A percentile compares a stretch with the other conserved stretches of the same genome.
These are phyloP conservation scores for Helarctos malayanus DNA, from an alignment of 2,797 vertebrate species.

Conservation along the genomic window DNA sequence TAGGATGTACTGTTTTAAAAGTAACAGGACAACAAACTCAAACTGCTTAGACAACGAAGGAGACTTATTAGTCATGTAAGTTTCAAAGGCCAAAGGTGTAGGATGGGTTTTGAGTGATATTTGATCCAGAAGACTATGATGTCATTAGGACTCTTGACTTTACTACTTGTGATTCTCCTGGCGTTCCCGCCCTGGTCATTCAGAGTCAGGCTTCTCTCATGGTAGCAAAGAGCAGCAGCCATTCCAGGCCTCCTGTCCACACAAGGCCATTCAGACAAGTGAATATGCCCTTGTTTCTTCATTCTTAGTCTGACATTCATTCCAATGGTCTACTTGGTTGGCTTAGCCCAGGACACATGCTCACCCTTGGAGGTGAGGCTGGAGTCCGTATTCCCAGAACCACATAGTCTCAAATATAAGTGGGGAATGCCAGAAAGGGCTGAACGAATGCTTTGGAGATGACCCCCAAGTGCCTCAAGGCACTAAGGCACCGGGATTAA, in stretches of 20 bases:
- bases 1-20: slow-evolving; percentile 45
- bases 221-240: neutral
- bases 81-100: neutral
- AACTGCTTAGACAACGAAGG: neutral
- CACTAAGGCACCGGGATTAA: fast-evolving
- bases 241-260: neutral
- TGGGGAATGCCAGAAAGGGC: neutral
- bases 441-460: neutral
- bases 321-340: neutral
- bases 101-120: neutral
- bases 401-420: neutral
- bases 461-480: neutral
- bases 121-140: neutral
- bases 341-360: neutral
- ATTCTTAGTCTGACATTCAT: neutral
- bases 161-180: neutral
- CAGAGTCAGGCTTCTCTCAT: neutral
- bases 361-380: neutral
- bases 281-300: neutral
- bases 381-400: neutral
- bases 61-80: neutral
- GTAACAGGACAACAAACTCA: neutral
- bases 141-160: neutral
- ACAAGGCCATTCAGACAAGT: neutral
- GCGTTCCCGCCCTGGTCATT: neutral